phyloP scores from a whole-genome alignment of 2,888 invertebrate species.

The Dendrolimus pini region DNA sequence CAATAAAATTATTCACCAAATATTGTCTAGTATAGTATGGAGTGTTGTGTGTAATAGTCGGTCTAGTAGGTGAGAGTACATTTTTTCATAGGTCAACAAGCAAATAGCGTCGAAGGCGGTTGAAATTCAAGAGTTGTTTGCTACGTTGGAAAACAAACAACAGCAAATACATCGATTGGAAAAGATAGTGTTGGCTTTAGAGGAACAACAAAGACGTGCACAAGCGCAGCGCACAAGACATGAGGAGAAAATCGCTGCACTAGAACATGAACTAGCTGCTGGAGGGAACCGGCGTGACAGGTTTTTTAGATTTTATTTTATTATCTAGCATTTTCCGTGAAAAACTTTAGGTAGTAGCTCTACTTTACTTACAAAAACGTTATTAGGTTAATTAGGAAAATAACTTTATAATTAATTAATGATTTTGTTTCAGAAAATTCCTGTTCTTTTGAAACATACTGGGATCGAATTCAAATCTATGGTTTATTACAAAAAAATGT shows the following conservation, averaged over 20 bases:
- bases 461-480: neutral
- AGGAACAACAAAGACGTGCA: slow-evolving; percentile 74
- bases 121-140: slow-evolving; percentile 69
- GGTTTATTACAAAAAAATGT: no score
- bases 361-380: no score
- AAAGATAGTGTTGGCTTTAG: slow-evolving; percentile 72
- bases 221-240: slow-evolving; percentile 77
- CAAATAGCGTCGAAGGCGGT: slow-evolving; percentile 70
- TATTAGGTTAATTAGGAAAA: neutral
- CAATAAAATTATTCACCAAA: no score
- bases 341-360: no score
- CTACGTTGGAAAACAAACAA: slow-evolving; percentile 71
- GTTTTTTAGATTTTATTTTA: slow-evolving; percentile 18
- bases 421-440: slow-evolving; percentile 53
- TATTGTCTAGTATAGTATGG: no score
- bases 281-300: slow-evolving; percentile 52
- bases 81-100: slow-evolving; percentile 52
- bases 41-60: no score
- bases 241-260: slow-evolving; percentile 74
- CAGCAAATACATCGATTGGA: slow-evolving; percentile 74
- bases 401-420: neutral
- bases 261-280: slow-evolving; percentile 70
- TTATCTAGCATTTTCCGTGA: no score
- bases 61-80: no score
- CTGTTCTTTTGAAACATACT: slow-evolving; percentile 47